Evolutionary conservation across 2,888 invertebrate species (phyloP).

Genomic region (Pristionchus mayeri): DNA sequence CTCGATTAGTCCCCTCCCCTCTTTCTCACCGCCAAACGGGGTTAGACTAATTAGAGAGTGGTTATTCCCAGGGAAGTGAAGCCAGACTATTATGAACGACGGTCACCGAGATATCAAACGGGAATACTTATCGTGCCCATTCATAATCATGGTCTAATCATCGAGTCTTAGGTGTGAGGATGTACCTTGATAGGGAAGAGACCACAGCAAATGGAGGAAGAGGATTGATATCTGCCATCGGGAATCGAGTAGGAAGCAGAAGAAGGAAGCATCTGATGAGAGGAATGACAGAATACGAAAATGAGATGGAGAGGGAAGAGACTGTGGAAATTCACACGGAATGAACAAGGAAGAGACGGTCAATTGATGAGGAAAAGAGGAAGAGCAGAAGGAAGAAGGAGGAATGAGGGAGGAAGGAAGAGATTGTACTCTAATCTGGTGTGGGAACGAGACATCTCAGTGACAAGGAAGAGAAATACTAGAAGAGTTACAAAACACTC

Average conservation of each 20-base stretch:
- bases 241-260: slow-evolving; percentile 10
- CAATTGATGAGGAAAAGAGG: background rate
- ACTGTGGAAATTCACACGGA: background rate
- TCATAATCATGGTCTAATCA: background rate
- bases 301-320: background rate
- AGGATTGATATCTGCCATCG: background rate
- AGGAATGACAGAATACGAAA: background rate
- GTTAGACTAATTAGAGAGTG: slow-evolving; percentile 5
- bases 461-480: background rate
- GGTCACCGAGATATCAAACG: too few species aligned
- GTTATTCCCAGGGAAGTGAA: slow-evolving; percentile 3
- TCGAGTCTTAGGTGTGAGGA: background rate
- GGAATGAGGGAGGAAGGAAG: slow-evolving; percentile 13
- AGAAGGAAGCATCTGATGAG: slow-evolving; percentile 31
- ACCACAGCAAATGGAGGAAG: slow-evolving; percentile 27
- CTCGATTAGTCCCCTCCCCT: slow-evolving; percentile 2
- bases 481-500: too few species aligned
- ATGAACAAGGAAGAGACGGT: background rate
- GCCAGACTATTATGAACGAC: too few species aligned
- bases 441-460: background rate
- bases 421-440: slow-evolving; percentile 11
- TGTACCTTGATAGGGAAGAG: slow-evolving; percentile 23
- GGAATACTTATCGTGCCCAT: too few species aligned
- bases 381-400: background rate
- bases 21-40: background rate